Base-by-base conservation (phyloP, 2,888 invertebrate species). In the Timema cristinae region DNA sequence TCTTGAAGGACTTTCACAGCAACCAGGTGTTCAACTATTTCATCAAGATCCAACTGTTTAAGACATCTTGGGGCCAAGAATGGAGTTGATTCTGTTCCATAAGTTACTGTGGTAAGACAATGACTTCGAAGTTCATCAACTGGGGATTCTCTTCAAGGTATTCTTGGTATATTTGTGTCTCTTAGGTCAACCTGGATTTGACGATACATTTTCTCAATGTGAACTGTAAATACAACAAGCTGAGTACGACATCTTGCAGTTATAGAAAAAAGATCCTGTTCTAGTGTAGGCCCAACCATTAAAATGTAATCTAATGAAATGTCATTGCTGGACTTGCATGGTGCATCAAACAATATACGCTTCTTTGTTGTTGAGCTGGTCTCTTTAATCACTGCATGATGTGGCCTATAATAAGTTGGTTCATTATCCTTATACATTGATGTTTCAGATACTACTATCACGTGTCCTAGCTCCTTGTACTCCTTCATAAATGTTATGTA, bases 11-110 rank as follows among this genome's bases (percentile, higher is more conserved):
- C 15, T n/a, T 59, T 11, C n/a, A 5, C 7, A 59, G 59, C 9
- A 9, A 4, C n/a, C 15, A 1, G 15, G 32, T 16, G 32, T 16
- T 59, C 32, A 6, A 16, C 59, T 59, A 32, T 8, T 59, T 59
- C 59, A 8, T n/a, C 8, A 5, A 9, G 9, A 11, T 0, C 15
- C 6, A 59, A 13, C 15, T 59, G 59, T 13, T 59, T 15, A n/a
- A 59, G 15, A 9, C 15, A 59, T 59, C 7, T 16, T 16, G 50
- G 0, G 50, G 67, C 67, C 7, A 50, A 16, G 67, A n/a, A 67
- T 15, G 67, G 67, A 16, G 50, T 5, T 49, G 48, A 49, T 50
- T 50, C 67, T 50, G 67, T 67, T 15, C 67, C 67, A 67, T 67
- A 67, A 52, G 50, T 67, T 48, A 67, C 49, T 49, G 67, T 67